Percentiles rank a stretch among this genome's conserved stretches.
phyloP scores from a whole-genome alignment of 1,140 invertebrate genomes.

The Calephelis virginiensis region DNA sequence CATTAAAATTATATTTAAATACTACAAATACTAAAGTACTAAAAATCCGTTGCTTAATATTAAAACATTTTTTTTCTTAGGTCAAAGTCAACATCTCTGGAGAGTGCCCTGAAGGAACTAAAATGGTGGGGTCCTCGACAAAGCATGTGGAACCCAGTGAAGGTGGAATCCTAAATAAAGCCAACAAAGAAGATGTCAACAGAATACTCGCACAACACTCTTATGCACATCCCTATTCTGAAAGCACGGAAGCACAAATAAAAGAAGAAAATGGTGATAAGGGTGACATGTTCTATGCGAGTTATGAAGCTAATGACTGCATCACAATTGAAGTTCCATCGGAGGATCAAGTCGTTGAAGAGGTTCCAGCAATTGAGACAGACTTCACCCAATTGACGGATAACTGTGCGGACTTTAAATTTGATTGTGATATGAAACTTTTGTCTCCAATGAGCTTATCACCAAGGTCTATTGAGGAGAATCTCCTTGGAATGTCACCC shows the following conservation, averaged over 20 bases:
- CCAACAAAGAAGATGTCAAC: constrained; percentile 69
- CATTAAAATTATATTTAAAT: too few relatives aligned
- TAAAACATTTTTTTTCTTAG: constrained; percentile 38
- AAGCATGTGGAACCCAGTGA: constrained; percentile 88
- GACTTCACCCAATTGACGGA: constrained; percentile 53
- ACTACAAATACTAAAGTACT: too few relatives aligned
- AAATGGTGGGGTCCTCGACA: constrained; percentile 90
- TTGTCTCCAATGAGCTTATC: constrained; percentile 71
- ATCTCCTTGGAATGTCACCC: constrained; percentile 58
- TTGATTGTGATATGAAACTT: constrained; percentile 72
- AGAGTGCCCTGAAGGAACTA: constrained; percentile 61
- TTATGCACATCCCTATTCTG: constrained; percentile 76
- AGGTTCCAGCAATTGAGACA: constrained; percentile 62
- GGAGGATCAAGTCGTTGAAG: constrained; percentile 80
- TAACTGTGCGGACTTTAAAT: constrained; percentile 56
- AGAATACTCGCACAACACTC: constrained; percentile 75
- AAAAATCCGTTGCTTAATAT: not conserved
- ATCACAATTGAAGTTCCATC: constrained; percentile 85
- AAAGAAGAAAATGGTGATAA: constrained; percentile 71
- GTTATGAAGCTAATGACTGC: constrained; percentile 84
- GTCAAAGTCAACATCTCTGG: constrained; percentile 54
- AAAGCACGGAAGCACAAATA: constrained; percentile 56
- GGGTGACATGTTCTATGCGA: constrained; percentile 83
- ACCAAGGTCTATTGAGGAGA: constrained; percentile 62
- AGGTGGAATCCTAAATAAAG: constrained; percentile 68